Base-by-base conservation (phyloP, 92 coral and sea anemone genomes). In the Palythoa grandiflora region DNA sequence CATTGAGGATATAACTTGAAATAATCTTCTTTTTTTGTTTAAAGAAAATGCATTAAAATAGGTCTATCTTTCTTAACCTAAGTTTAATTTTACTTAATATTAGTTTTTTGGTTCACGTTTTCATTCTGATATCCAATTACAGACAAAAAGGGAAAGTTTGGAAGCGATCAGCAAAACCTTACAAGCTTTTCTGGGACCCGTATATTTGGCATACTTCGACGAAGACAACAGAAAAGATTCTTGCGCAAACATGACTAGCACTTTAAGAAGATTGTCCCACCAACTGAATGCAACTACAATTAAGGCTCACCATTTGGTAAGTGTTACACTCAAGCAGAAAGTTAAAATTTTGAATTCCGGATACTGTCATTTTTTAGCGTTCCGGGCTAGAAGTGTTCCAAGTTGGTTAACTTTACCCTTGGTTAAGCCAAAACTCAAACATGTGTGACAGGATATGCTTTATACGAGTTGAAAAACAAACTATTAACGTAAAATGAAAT, bases 101-200 rank as follows among this genome's bases (percentile, higher is more conserved):
- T 28, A 28, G 28, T 28, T 28, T 28, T 28, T 28, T 28, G 28
- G 28, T 28, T 28, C 28, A 28, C 28, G 28, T 63, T 17, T 3
- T 63, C 70, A 63, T 21, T 44, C 17, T 63, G 28, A 17, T 63
- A 17, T 63, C 10, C 47, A 70, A 70, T 70, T 70, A 14, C 75
- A 70, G 75, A 70, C 75, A 70, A 70, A 70, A 70, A 70, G 75
- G 4, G 17, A 70, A 11, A 14, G 36, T 36, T 35, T 70, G 47
- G 75, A 17, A 35, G 75, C 75, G 5, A 36, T 15, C 10, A 12
- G 75, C 75, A 70, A 70, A 70, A 70, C 75, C 75, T 36, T 70
- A 8, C 11, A 38, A 36, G n/a, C 75, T 35, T 37, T 70, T 47
- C 39, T 20, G 16, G 17, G 75, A 9, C 75, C 75, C 7, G 17